Conservation (phyloP, 2,113 vertebrate genomes). For the Peromyscus maniculatus region DNA sequence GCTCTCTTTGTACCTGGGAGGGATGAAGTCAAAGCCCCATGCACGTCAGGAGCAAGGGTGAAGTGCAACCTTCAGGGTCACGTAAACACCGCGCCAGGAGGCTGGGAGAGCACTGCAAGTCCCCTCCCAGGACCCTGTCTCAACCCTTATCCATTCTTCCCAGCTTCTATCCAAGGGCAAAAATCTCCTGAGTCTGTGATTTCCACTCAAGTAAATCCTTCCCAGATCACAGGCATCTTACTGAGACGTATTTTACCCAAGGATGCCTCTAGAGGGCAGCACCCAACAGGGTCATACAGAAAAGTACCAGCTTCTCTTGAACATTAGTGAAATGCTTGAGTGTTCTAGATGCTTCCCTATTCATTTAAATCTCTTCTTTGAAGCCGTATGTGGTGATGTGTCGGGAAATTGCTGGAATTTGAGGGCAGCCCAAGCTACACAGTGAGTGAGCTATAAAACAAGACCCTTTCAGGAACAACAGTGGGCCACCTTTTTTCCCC, state of each 20-base stretch:
- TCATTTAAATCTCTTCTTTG: no score
- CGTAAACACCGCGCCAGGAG: not conserved
- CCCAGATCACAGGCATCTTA: not conserved
- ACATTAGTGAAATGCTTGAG: not conserved
- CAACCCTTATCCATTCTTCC: not conserved
- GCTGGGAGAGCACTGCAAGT: no score
- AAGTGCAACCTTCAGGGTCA: not conserved
- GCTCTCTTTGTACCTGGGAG: not conserved
- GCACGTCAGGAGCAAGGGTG: not conserved
- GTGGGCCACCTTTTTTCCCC: no score
- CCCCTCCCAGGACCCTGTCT: not conserved
- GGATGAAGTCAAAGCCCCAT: not conserved
- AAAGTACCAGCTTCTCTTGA: not conserved
- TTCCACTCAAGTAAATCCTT: not conserved
- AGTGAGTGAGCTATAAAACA: not conserved
- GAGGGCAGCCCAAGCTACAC: not conserved
- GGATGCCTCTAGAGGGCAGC: not conserved
- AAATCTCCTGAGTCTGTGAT: not conserved
- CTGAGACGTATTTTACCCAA: not conserved
- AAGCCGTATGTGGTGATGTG: no score
- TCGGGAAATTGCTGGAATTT: no score
- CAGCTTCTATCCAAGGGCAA: not conserved
- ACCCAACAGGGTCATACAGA: not conserved
- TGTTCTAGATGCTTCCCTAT: no score
- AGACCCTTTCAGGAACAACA: not conserved